A percentile compares a stretch with the other conserved stretches of the same genome.
Conservation (phyloP, 1,140 invertebrate genomes). For the Aricia agestis region DNA sequence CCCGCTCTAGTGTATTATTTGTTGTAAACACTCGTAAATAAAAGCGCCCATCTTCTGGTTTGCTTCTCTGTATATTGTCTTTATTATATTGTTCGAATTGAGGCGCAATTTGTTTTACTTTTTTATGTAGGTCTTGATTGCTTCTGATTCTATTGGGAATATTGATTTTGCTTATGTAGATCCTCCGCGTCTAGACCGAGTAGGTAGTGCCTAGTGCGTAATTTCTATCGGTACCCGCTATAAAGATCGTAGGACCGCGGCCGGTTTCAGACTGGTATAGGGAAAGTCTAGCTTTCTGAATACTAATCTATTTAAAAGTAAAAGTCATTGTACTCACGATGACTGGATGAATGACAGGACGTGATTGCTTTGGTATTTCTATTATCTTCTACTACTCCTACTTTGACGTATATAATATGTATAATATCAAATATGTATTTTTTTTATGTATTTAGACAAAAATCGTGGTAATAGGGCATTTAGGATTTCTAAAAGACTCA, state of each 20-base stretch:
- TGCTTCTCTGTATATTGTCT: background rate
- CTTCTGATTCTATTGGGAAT: no score
- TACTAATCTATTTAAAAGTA: conserved; percentile 67
- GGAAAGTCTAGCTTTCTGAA: conserved; percentile 67
- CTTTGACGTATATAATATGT: no score
- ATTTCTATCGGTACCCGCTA: background rate
- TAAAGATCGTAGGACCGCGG: conserved; percentile 27
- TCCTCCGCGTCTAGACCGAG: no score
- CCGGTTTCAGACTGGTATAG: conserved; percentile 34
- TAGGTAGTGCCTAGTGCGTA: background rate
- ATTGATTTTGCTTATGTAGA: no score
- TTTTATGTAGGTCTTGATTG: background rate
- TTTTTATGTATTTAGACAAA: no score
- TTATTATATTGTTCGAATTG: background rate
- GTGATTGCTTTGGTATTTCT: no score
- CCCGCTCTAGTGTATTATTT: conserved; percentile 34
- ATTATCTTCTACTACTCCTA: no score
- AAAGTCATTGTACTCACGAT: conserved; percentile 43
- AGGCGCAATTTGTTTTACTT: background rate
- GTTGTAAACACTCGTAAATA: conserved; percentile 40
- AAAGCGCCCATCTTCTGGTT: background rate
- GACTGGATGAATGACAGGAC: no score
- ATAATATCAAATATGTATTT: no score
- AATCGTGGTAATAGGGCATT: no score
- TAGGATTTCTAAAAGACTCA: no score